Percentiles rank a stretch among this genome's conserved stretches.
These are phyloP conservation scores for Sinosuthora webbiana DNA, from an alignment of 2,113 vertebrate genomes.

Conservation along the genomic window DNA sequence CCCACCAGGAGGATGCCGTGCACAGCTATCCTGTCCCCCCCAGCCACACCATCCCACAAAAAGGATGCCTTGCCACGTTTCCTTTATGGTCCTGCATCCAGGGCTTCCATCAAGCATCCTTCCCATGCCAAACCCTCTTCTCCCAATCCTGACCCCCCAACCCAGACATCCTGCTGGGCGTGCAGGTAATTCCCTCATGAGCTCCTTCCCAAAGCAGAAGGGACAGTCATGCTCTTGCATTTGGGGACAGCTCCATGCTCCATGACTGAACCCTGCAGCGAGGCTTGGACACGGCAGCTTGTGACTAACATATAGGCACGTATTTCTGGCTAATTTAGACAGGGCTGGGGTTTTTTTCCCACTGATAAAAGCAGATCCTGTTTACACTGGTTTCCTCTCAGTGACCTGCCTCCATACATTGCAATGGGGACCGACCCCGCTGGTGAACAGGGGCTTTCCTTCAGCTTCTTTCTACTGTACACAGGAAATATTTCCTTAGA, in stretches of 20 bases:
- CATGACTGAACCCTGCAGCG: not conserved
- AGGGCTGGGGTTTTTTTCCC: not conserved
- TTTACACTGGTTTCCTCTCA: conserved; percentile 14
- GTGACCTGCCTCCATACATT: conserved; percentile 15
- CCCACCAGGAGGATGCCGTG: not conserved
- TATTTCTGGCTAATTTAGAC: not conserved
- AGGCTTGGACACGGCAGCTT: not conserved
- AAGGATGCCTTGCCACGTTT: not conserved
- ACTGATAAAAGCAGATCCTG: conserved; percentile 26
- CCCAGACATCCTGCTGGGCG: accelerated
- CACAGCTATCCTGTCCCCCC: no score
- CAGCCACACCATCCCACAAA: not conserved
- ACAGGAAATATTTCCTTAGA: conserved; percentile 56
- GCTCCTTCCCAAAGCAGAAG: not conserved
- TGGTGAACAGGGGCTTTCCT: not conserved
- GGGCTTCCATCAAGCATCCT: not conserved
- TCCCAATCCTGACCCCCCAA: accelerated
- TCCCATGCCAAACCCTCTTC: not conserved
- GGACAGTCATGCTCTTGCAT: accelerated
- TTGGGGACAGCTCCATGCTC: not conserved
- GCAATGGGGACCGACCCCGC: not conserved
- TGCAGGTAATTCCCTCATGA: not conserved
- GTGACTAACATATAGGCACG: not conserved
- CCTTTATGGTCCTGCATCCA: not conserved
- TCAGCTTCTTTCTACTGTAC: not conserved